Evolutionary conservation across 1,140 invertebrate species (phyloP), one percentile per base, ranked within the genome.

Genomic region (Saccostrea echinata): DNA sequence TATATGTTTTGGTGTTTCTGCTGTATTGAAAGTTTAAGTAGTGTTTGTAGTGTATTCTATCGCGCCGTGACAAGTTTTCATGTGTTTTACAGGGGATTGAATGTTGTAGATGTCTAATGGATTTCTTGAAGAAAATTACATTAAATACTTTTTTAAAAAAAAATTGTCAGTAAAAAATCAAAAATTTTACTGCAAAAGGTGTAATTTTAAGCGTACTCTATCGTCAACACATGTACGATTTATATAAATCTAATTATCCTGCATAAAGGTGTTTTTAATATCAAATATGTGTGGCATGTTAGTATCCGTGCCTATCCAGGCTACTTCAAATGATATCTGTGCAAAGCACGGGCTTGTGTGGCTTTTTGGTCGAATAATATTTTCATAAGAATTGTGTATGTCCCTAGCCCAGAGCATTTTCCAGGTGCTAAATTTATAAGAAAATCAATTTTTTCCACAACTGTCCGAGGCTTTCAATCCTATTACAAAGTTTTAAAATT

Each of bases 341-440:
- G 27, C 13, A 76, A 76, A 76, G 68, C 68, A 30, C 68, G 27
- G 24, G 68, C 24, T 30, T 27, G 16, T 16, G 27, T 76, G 68
- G 30, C 68, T 13, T 30, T 76, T 76, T 33, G 24, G 24, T 33
- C 3, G 30, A 76, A 76, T 76, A 76, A 76, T 76, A 76, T 76
- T 76, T 76, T 27, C 30, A 11, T 76, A n/a, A 76, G 68, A 33
- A 35, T 76, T 27, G 12, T 76, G 30, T 76, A 30, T 27, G 3
- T 2, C 24, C 12, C 11, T 27, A 76, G 24, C 68, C 68, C 27
- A 76, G 8, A 76, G 68, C 68, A 76, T 76, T 30, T 30, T 76
- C 68, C 68, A 76, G 68, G 68, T 76, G 68, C 68, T 30, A 27
- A 76, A 33, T 76, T 76, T 30, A 27, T 33, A 35, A 33, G 68